Evolutionary conservation across 2,113 vertebrate species (phyloP), one percentile per base, ranked within the genome.

Genomic region (Calidris pygmaea): DNA sequence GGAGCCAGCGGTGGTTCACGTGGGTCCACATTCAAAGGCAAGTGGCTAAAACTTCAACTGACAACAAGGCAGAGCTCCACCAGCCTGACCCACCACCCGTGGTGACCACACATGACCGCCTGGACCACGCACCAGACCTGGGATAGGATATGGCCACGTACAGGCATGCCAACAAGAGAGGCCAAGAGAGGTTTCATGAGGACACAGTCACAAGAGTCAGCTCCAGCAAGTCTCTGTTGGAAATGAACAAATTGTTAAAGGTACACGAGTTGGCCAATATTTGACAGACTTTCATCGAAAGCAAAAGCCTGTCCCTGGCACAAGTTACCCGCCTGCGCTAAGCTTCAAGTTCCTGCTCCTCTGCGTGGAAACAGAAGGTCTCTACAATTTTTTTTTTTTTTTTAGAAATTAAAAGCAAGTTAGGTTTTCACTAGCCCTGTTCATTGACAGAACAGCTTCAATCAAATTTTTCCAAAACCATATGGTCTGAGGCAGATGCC

Each of bases 231-330:
- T 9, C 83, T 63, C 91, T 84, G 76, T 21, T 90, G 83, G 86
- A 95, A 95, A 34, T 17, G 73, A 81, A 83, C 35, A 70, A 86
- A 83, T 22, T 76, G 55, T 70, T 59, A 88, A 95, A 95, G 83
- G 76, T 95, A 86, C 1, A 5, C 1, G 16, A 90, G 68, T 87
- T 95, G 91, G 94, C 93, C 94, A 86, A 89, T 77, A 92, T 35
- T 86, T 7, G 5, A n/a, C 86, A 95, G 90, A 89, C 50, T 95
- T 96, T 97, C 96, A 83, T 94, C 7, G 90, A 96, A 97, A 97
- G 96, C 95, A 92, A 86, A 96, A 95, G 79, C n/a, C 55, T 93
- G 68, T 92, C 94, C 72, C 83, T 96, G 92, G 92, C 95, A 96
- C 83, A 47, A 85, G 67, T 14, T 70, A 70, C 3, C 67, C 1